Base-by-base conservation (phyloP, 2,888 invertebrate genomes). In the Acleris sparsana region DNA sequence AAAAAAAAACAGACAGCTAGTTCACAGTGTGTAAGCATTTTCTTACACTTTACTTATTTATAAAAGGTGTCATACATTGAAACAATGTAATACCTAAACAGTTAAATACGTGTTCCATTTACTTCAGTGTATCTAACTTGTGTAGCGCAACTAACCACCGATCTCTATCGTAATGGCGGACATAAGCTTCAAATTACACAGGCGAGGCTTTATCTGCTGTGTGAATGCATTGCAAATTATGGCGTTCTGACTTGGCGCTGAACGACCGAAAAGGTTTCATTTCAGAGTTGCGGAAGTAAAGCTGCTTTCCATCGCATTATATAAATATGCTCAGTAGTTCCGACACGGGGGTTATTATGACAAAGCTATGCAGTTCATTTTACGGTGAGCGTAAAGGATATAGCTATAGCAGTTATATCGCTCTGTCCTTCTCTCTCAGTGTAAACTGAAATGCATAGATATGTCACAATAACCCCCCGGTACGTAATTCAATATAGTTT, bases 151-250 rank as follows among this genome's bases (percentile, higher is more conserved):
- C 66, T 62, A 66, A 66, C 46, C 44, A 52, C 48, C 39, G 61
- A 66, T 61, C 52, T 49, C 11, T 66, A 62, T 66, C 66, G 56
- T 66, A 66, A 66, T 57, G 61, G 39, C 48, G 56, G 52, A 61
- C 66, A 66, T 66, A 62, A 66, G 66, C 66, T 57, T 66, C 66
- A 62, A 66, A 66, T 66, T 66, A 53, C 33, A 62, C 46, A 44
- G 48, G 49, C 13, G 17, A 20, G 48, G 43, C 56, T 51, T 56
- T 62, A 66, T 62, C 61, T 66, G 52, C 18, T 53, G 61, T 52
- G 61, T 39, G 29, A 58, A 66, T 66, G 56, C 65, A 17, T 22
- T 46, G 46, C 61, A 56, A 62, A 66, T 62, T 57, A 57, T 33
- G 17, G 46, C 44, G n/a, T 9, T 62, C 33, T 39, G 59, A 46